Evolutionary conservation across 1,140 invertebrate genomes (phyloP).

Genomic region (Bombus polaris): DNA sequence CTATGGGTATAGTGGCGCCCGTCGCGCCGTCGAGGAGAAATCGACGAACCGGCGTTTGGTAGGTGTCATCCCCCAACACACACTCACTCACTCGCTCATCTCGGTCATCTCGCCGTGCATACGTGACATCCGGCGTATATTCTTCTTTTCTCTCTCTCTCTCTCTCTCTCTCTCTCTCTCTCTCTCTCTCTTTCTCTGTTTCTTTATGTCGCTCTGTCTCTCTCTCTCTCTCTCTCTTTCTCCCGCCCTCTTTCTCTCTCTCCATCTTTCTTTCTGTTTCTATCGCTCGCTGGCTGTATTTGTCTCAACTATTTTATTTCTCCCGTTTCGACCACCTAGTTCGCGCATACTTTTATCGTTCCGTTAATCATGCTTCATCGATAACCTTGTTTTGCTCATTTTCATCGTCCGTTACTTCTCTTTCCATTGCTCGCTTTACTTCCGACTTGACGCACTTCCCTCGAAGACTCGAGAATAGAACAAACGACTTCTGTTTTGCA

Average conservation of each 20-base stretch:
- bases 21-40: slow-evolving; percentile 85
- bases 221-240: not conserved
- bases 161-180: not conserved
- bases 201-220: not conserved
- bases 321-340: not conserved
- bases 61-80: slow-evolving; percentile 82
- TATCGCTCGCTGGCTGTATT: not conserved
- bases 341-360: not conserved
- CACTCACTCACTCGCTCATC: slow-evolving; percentile 39
- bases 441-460: not conserved
- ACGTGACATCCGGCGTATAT: not conserved
- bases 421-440: not conserved
- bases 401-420: not conserved
- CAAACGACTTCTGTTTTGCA: slow-evolving; percentile 1
- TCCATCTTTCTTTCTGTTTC: not conserved
- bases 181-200: not conserved
- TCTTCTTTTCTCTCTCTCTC: not conserved
- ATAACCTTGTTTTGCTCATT: not conserved
- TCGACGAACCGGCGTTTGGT: slow-evolving; percentile 87
- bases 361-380: not conserved
- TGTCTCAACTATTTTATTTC: not conserved
- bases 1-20: slow-evolving; percentile 84
- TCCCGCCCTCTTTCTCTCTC: rapidly evolving
- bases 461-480: not conserved
- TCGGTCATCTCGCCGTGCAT: not conserved